phyloP scores from a whole-genome alignment of 2,113 vertebrate species.

The Lagopus leucura region DNA sequence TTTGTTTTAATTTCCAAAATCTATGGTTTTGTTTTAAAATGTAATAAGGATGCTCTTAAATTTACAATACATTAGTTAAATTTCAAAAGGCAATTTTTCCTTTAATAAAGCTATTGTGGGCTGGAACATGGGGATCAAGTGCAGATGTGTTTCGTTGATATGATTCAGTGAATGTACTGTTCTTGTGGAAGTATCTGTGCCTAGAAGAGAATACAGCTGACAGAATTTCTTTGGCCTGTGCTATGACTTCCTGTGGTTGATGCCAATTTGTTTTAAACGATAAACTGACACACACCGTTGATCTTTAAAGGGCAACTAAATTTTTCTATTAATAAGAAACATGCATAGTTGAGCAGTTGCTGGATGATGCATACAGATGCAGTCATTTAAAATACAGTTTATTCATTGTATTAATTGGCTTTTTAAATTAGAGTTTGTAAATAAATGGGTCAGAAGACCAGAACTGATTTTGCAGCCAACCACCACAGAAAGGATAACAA shows the following conservation, averaged over 20 bases:
- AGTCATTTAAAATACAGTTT: background rate
- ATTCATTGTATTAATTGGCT: background rate
- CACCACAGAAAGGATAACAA: background rate
- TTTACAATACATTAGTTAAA: constrained; percentile 10
- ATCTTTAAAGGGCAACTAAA: background rate
- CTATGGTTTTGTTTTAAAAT: background rate
- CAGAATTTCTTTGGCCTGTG: background rate
- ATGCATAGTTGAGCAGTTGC: background rate
- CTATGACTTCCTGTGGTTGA: background rate
- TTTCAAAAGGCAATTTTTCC: constrained; percentile 1
- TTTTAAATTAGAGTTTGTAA: background rate
- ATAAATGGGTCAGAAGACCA: background rate
- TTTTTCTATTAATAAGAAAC: background rate
- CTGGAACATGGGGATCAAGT: constrained; percentile 3
- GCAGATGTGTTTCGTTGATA: constrained; percentile 21
- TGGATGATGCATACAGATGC: background rate
- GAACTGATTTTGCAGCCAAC: background rate
- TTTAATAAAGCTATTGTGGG: background rate
- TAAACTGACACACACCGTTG: background rate
- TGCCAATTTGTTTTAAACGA: background rate
- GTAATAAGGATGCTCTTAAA: background rate
- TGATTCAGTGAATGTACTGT: background rate
- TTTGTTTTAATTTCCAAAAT: background rate
- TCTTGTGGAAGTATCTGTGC: background rate
- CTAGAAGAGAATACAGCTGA: background rate